Evolutionary conservation across 2,797 vertebrate species (phyloP).

Genomic region (Silurus lanzhouensis): DNA sequence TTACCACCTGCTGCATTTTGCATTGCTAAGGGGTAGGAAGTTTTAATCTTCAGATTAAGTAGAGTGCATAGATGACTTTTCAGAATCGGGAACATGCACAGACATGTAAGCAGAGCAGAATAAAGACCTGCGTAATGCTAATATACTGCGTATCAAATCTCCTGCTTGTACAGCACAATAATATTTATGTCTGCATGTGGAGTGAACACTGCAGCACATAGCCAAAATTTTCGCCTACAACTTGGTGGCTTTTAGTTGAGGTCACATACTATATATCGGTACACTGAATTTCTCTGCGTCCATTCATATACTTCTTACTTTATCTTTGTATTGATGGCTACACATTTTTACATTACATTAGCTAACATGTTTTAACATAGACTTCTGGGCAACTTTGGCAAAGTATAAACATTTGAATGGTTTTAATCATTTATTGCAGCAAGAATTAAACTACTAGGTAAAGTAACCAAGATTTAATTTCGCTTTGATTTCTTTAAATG

Average conservation of each 20-base stretch:
- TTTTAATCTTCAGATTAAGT: not conserved
- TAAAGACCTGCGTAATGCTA: not conserved
- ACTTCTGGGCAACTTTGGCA: no score
- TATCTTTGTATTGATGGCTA: not conserved
- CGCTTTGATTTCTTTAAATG: no score
- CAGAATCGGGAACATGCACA: not conserved
- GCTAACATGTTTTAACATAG: not conserved
- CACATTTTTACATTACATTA: not conserved
- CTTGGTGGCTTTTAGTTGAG: not conserved
- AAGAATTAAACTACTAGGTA: no score
- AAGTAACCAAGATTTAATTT: no score
- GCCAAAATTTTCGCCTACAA: not conserved
- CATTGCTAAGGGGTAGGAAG: not conserved
- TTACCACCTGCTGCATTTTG: not conserved
- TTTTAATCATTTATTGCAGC: no score
- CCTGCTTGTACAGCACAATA: not conserved
- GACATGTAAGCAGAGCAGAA: not conserved
- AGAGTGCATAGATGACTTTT: not conserved
- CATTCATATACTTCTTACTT: not conserved
- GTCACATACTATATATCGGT: not conserved
- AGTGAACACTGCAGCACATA: not conserved
- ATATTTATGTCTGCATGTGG: not conserved
- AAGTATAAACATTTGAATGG: no score
- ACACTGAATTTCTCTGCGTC: not conserved
- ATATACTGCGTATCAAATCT: not conserved